These are phyloP conservation scores for Antheraea assamensis DNA, from an alignment of 2,888 invertebrate species.

Conservation along the genomic window DNA sequence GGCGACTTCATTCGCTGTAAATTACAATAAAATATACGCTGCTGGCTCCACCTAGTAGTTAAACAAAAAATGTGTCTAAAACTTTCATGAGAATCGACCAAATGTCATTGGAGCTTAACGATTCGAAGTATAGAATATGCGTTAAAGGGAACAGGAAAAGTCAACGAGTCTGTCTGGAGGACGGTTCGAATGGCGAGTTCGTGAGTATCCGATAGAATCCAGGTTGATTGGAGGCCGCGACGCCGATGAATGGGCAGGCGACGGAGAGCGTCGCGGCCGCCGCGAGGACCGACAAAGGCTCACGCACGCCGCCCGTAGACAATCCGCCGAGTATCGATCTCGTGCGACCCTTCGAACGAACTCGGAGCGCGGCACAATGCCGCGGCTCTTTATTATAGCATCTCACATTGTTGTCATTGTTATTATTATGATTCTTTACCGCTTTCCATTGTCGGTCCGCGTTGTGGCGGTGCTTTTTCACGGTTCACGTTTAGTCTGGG, in stretches of 20 bases:
- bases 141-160: not conserved
- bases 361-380: constrained; percentile 80
- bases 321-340: constrained; percentile 79
- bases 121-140: not conserved
- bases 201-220: constrained; percentile 39
- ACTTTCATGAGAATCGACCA: too few relatives aligned
- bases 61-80: too few relatives aligned
- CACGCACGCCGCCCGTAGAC: constrained; percentile 76
- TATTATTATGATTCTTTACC: constrained; percentile 83
- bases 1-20: too few relatives aligned
- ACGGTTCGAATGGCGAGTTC: constrained; percentile 11
- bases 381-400: constrained; percentile 82
- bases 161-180: not conserved
- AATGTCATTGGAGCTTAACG: too few relatives aligned
- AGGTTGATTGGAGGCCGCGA: constrained; percentile 63
- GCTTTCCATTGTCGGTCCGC: constrained; percentile 82
- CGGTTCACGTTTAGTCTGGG: constrained; percentile 81
- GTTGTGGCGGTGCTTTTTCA: constrained; percentile 82
- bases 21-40: too few relatives aligned
- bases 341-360: constrained; percentile 79
- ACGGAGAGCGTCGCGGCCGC: constrained; percentile 25
- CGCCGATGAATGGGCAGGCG: constrained; percentile 57
- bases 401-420: constrained; percentile 83
- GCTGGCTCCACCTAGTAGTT: too few relatives aligned
- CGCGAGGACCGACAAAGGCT: constrained; percentile 63